Conservation (phyloP, 2,888 invertebrate species). For the Philonicus albiceps region DNA sequence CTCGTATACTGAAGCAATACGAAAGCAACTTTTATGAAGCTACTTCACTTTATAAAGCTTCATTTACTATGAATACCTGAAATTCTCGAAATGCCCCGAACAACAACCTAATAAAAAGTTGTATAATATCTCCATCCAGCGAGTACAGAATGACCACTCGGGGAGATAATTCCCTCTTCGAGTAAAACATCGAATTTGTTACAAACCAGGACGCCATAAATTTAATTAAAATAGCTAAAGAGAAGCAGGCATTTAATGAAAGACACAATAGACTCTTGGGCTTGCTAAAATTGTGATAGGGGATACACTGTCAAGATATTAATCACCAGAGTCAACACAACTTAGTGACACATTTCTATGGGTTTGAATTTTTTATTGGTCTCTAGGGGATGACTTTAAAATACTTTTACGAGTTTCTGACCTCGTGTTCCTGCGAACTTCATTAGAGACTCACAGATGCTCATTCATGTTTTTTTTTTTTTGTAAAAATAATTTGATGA, state of each 20-base stretch:
- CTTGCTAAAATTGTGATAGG: slow-evolving; percentile 30
- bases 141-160: not conserved
- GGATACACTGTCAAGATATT: slow-evolving; percentile 26
- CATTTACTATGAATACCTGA: slow-evolving; percentile 1
- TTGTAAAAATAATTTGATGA: not conserved
- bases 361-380: slow-evolving; percentile 31
- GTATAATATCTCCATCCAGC: not conserved
- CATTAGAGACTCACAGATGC: not conserved
- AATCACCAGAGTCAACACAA: slow-evolving; percentile 30
- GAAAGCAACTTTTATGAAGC: not conserved
- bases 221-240: slow-evolving; percentile 35
- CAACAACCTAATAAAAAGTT: not conserved
- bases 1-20: not conserved
- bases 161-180: not conserved
- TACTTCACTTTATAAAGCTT: not conserved
- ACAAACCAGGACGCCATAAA: slow-evolving; percentile 28
- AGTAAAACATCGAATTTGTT: slow-evolving; percentile 8
- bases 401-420: slow-evolving; percentile 29
- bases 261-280: slow-evolving; percentile 26
- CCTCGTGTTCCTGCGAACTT: not conserved
- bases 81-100: not conserved
- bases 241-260: slow-evolving; percentile 30
- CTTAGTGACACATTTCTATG: slow-evolving; percentile 31
- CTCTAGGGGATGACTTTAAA: slow-evolving; percentile 9
- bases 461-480: not conserved